These are phyloP conservation scores for Operophtera brumata DNA, from an alignment of 2,888 invertebrate species.

Conservation along the genomic window DNA sequence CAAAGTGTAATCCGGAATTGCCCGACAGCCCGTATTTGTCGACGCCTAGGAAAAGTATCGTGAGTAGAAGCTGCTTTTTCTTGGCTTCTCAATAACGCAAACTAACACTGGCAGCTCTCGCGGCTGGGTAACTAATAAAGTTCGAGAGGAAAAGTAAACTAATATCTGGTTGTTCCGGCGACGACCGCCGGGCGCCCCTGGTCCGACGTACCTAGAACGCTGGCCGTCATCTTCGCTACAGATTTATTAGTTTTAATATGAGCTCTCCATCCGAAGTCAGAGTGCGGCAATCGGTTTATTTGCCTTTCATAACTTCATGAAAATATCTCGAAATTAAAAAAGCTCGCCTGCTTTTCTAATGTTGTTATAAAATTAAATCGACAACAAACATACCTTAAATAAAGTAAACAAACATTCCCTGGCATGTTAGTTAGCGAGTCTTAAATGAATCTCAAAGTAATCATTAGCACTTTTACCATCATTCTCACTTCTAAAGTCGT, in stretches of 20 bases:
- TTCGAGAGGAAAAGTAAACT: slow-evolving; percentile 81
- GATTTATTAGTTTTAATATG: slow-evolving; percentile 78
- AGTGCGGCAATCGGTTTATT: slow-evolving; percentile 51
- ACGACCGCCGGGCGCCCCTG: slow-evolving; percentile 41
- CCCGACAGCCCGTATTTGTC: slow-evolving; percentile 1
- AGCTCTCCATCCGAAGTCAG: slow-evolving; percentile 51
- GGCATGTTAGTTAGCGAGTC: slow-evolving; percentile 2
- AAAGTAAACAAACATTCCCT: background rate
- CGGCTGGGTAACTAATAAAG: slow-evolving; percentile 76
- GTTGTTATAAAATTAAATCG: background rate
- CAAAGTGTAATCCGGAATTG: background rate
- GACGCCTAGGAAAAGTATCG: slow-evolving; percentile 8
- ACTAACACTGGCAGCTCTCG: slow-evolving; percentile 68
- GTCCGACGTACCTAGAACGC: slow-evolving; percentile 31
- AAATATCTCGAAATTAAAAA: background rate
- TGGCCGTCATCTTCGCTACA: slow-evolving; percentile 57
- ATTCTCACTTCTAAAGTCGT: slow-evolving; percentile 75
- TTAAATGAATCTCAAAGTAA: slow-evolving; percentile 61
- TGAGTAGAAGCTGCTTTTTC: slow-evolving; percentile 40
- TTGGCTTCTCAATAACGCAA: slow-evolving; percentile 72
- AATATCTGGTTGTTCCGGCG: slow-evolving; percentile 75
- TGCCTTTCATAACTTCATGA: slow-evolving; percentile 35
- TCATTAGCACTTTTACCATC: slow-evolving; percentile 73
- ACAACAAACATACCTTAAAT: background rate
- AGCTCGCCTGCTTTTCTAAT: background rate